Conservation (phyloP, 2,888 invertebrate species). For the Rotaria socialis region DNA sequence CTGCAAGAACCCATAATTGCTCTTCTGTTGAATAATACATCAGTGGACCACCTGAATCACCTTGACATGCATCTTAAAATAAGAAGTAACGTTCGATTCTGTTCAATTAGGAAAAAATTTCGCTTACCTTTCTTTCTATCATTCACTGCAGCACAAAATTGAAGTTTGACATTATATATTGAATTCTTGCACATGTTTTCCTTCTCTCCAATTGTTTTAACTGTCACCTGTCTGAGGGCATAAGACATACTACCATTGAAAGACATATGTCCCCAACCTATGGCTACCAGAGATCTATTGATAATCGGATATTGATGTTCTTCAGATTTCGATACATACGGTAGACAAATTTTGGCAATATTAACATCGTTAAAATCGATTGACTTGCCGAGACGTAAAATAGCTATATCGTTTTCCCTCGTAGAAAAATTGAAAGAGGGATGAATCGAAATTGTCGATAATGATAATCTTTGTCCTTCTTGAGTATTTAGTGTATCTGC, state of each 20-base stretch:
- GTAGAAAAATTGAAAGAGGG: neutral
- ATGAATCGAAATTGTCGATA: neutral
- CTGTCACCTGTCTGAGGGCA: neutral
- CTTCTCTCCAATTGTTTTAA: neutral
- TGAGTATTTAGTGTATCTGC: neutral
- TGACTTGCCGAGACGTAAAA: neutral
- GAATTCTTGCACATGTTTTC: neutral
- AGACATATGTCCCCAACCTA: neutral
- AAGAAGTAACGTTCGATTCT: neutral
- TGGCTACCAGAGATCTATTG: neutral
- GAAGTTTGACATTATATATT: neutral
- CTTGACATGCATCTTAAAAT: neutral
- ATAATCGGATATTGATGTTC: neutral
- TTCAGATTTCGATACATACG: neutral
- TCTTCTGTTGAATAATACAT: neutral
- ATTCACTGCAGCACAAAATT: neutral
- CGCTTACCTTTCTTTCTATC: neutral
- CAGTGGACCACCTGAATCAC: neutral
- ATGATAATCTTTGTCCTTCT: neutral
- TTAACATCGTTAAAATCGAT: neutral
- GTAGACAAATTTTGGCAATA: neutral
- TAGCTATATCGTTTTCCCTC: neutral
- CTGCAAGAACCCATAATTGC: neutral
- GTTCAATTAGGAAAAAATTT: neutral
- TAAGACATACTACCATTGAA: neutral